Evolutionary conservation across 2,888 invertebrate species (phyloP), one percentile per base, ranked within the genome.

Genomic region (Heliconius ismenius): DNA sequence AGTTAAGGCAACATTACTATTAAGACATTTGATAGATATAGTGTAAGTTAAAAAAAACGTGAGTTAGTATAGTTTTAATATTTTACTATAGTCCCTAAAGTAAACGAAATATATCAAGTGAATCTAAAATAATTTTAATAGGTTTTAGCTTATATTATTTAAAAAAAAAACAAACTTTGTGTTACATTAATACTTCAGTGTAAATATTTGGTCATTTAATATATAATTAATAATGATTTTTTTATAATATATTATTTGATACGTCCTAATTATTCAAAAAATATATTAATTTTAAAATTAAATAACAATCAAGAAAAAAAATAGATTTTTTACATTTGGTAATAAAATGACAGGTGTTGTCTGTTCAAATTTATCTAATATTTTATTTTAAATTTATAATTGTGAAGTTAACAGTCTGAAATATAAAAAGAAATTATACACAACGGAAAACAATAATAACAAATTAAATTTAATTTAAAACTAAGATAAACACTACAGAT

Each of bases 191-290:
- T 70, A 32, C 28, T 3, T 54, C 54, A 54, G 21, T 70, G 69
- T 70, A 70, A 28, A 70, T 70, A 58, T 54, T 70, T 58, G n/a
- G n/a, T 70, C 54, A 54, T 70, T 54, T 49, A n/a, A 54, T 28
- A 68, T 15, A 24, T 28, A 13, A 6, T 49, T 54, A 21, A 21
- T 54, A 28, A 28, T 28, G 10, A 7, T 69, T 21, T 15, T 54
- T 28, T 54, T 49, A 54, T 54, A 49, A 54, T 54, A 26, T 49
- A 69, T 18, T 49, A 21, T 58, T 58, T n/a, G 58, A 58, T n/a
- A 1, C 58, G n/a, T 58, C n/a, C 10, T n/a, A 58, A 58, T 58
- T 58, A 58, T n/a, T 58, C 49, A 11, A 58, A 58, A 58, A n/a
- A 9, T n/a, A 58, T n/a, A n/a, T 58, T 58, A 10, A 58, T n/a